These are phyloP conservation scores for Drosophila fungiperda DNA, from an alignment of 2,888 invertebrate genomes.

Conservation along the genomic window DNA sequence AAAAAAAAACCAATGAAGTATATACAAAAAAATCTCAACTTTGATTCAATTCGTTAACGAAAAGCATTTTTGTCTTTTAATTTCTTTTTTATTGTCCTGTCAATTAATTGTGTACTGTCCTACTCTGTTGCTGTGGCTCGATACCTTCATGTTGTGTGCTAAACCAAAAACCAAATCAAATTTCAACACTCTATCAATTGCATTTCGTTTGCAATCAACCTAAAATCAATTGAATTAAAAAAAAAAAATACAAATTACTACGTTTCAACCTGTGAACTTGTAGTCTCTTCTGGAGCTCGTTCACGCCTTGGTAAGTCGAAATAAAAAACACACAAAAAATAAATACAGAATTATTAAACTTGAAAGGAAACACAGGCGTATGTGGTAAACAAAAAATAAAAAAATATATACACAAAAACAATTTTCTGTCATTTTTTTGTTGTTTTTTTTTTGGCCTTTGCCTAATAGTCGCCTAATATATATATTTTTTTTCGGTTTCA, in stretches of 20 bases:
- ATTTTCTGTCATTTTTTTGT: conserved; percentile 16
- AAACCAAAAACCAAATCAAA: conserved; percentile 72
- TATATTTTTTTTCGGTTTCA: conserved; percentile 33
- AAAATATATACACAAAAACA: conserved; percentile 15
- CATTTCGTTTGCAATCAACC: conserved; percentile 64
- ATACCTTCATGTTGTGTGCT: conserved; percentile 85
- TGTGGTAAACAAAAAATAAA: conserved; percentile 49
- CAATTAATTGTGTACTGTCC: conserved; percentile 84
- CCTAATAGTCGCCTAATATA: conserved; percentile 43
- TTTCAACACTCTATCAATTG: conserved; percentile 65
- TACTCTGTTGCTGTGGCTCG: conserved; percentile 85
- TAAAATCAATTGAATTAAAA: conserved; percentile 45
- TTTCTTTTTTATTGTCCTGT: conserved; percentile 85
- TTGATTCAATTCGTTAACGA: conserved; percentile 80
- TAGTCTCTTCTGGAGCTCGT: conserved; percentile 99
- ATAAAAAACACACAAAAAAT: conserved; percentile 82
- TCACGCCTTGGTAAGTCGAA: conserved; percentile 99
- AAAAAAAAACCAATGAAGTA: conserved; percentile 15
- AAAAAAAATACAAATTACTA: conserved; percentile 58
- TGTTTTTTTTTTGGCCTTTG: conserved; percentile 32
- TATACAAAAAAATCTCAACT: conserved; percentile 61
- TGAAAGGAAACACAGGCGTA: conserved; percentile 64
- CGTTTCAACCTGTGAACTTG: conserved; percentile 83
- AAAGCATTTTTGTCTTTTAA: conserved; percentile 83
- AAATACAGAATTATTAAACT: conserved; percentile 57